Evolutionary conservation across 2,797 vertebrate species (phyloP), one percentile per base, ranked within the genome.

Genomic region (Acipenser oxyrinchus): DNA sequence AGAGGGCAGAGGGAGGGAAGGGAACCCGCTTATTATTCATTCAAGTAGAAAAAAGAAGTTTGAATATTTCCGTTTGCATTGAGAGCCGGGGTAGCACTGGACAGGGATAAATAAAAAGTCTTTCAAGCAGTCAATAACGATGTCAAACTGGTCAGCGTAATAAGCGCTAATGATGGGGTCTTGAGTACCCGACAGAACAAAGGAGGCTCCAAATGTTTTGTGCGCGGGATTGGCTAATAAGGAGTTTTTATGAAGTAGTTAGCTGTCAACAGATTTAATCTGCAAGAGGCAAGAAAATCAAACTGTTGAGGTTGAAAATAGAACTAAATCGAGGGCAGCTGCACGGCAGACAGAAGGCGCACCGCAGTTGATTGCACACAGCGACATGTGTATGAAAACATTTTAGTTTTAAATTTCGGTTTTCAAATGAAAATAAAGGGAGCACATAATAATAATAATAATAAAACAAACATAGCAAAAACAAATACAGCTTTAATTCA

Each of bases 131-230:
- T 91, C 93, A 90, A 91, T 92, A 85, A 89, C 89, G 91, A 92
- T 96, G 96, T 98, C 95, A 96, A 94, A 96, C 90, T 88, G 91
- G 92, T 98, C 95, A 92, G 88, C 86, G 90, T 99, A 98, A 98
- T 98, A 90, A 95, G 90, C 80, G 87, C 91, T 99, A 99, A 98
- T 97, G 95, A 97, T 91, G 90, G 89, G 72, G 87, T 88, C 90
- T 88, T 83, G 75, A 90, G 89, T 88, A 90, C 88, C 89, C 69
- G 76, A 79, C 73, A 78, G 90, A 89, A 99, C 95, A 98, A 98
- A 89, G 89, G 89, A 83, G 86, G 88, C 87, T 82, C 87, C 76
- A 83, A 87, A 78, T 88, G 83, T 88, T 89, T 89, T 86, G 76
- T 87, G 73, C 76, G 72, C 69, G 78, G 90, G 88, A 93, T 92